Base-by-base conservation (phyloP, 1,140 invertebrate species). In the Euwallacea similis region DNA sequence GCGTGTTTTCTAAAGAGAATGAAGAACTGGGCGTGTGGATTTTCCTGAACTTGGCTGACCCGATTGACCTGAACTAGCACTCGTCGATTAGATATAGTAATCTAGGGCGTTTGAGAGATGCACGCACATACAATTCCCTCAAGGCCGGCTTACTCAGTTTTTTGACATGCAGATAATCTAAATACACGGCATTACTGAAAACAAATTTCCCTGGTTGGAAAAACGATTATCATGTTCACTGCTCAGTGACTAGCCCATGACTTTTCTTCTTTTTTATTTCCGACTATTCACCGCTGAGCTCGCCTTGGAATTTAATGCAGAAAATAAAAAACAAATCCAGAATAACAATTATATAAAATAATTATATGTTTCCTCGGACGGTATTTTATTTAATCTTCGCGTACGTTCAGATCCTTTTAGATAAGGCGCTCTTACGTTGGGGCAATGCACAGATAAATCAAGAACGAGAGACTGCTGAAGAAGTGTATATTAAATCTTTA, bases 341-440 rank as follows among this genome's bases (percentile, higher is more conserved):
- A 56, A 56, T 56, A 56, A 56, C 54, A 56, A 56, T 56, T 56
- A 56, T 56, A 56, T 56, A 56, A 56, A 56, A 56, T 56, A 56
- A 56, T 56, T 56, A 56, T 56, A 56, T 15, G 54, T 56, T 56
- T 56, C 11, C 54, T n/a, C 10, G 16, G 54, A 10, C 16, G 54
- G 54, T 56, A 56, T 56, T 56, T 56, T 56, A 56, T 56, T 56
- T 56, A 56, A 56, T 56, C 54, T 56, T 56, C 16, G 54, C 54
- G 11, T 13, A 16, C 54, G 15, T 15, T 16, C 8, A 56, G 54
- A 56, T 56, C 54, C 16, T 16, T 16, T 8, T 56, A 56, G 54
- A 56, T 56, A 56, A 56, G 8, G 16, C n/a, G 11, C 11, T 50
- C 46, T 50, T 50, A 13, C 46, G 54, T 56, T 56, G 54, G 11